These are phyloP conservation scores for Trogon melanurus DNA, from an alignment of 2,113 vertebrate species.

Conservation along the genomic window DNA sequence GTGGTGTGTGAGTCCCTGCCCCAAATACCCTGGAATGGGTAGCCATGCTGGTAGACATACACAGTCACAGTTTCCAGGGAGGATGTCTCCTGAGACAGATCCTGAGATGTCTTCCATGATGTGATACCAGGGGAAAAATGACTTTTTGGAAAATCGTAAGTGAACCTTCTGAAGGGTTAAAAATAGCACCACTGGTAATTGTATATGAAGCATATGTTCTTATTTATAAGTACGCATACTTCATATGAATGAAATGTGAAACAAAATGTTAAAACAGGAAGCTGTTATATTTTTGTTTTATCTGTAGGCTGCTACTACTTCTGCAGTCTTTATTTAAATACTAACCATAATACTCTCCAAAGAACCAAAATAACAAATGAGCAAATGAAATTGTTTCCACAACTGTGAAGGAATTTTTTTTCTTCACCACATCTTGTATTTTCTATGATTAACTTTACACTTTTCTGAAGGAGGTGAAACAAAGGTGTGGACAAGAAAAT, in stretches of 20 bases:
- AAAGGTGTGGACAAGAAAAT: background rate
- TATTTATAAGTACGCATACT: background rate
- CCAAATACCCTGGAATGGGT: background rate
- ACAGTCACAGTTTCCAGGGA: background rate
- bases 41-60: background rate
- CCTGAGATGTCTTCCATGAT: background rate
- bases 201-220: background rate
- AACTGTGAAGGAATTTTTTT: background rate
- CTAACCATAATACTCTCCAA: background rate
- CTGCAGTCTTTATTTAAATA: background rate
- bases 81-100: background rate
- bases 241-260: background rate
- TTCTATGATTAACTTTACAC: background rate
- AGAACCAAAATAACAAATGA: background rate
- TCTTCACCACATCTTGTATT: background rate
- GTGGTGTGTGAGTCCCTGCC: rapidly evolving
- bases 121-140: background rate
- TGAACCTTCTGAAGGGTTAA: background rate
- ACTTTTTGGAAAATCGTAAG: background rate
- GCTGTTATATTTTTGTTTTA: background rate
- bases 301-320: background rate
- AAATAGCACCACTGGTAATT: background rate
- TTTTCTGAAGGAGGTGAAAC: background rate
- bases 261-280: background rate
- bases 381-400: background rate